Evolutionary conservation across 2,888 invertebrate species (phyloP), one percentile per base, ranked within the genome.

Genomic region (Clistopyga incitator): DNA sequence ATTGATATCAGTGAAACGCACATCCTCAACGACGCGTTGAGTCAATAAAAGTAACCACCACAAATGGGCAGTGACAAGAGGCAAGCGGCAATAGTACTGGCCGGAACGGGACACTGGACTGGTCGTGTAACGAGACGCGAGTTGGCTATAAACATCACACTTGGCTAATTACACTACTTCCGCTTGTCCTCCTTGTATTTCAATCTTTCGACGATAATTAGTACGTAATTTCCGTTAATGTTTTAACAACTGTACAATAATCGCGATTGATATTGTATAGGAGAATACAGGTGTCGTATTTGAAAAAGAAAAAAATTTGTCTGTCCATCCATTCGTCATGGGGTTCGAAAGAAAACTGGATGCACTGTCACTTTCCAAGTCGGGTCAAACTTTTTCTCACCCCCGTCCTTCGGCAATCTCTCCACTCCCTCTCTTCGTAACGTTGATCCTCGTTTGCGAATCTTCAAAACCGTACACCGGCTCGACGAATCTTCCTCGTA

Each of bases 301-400:
- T n/a, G 18, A 15, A 70, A 23, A 42, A n/a, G n/a, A 59, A 45
- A 23, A 29, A 74, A 47, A 1, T 23, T 0, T 3, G 23, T 45
- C 38, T 1, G 72, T 61, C 18, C 50, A 80, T 77, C 81, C 83
- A 84, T 80, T 52, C 75, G 78, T 78, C 84, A 86, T 86, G 64
- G 81, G 72, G 80, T 86, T 83, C 84, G 83, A 86, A 86, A 67
- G 45, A 86, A 71, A 85, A 86, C 88, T 85, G 85, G 59, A 84
- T 75, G 78, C 90, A 90, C 90, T 89, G 86, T 88, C 88, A 88
- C 90, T 88, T 86, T 88, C 86, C 72, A 79, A 78, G 75, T 77
- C 85, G 74, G 75, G 70, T 65, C 56, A 38, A 76, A 85, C 79
- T 74, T 74, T 67, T 72, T 23, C 29, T 77, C 52, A 67, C 76